Percentiles rank a stretch among this genome's conserved stretches.
Evolutionary conservation across 2,888 invertebrate species (phyloP).

Genomic region (Orthosia incerta): DNA sequence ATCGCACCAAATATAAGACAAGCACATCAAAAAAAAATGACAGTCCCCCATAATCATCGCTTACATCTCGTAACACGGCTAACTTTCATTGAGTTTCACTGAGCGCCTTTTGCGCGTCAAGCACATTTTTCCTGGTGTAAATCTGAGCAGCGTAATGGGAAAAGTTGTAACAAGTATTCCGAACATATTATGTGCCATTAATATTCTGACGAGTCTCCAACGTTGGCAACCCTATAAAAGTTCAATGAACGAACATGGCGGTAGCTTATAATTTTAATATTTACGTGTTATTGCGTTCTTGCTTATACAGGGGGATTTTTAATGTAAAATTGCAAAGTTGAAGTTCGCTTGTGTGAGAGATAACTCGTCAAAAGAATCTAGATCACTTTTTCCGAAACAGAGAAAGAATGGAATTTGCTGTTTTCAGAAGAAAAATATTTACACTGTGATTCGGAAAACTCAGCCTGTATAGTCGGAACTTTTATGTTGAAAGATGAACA

Average conservation of each 20-base stretch:
- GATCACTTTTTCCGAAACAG: conserved; percentile 1
- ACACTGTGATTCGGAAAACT: conserved; percentile 6
- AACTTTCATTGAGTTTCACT: conserved; percentile 83
- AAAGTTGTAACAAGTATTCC: conserved; percentile 90
- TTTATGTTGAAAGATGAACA: conserved; percentile 55
- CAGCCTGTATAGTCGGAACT: conserved; percentile 32
- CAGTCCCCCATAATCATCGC: conserved; percentile 62
- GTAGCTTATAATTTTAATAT: conserved; percentile 75
- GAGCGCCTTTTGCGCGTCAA: conserved; percentile 78
- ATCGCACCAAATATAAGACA: conserved; percentile 15
- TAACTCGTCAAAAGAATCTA: not conserved
- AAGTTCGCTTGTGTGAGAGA: not conserved
- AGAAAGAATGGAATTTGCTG: not conserved
- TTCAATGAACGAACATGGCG: conserved; percentile 81
- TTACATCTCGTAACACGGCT: conserved; percentile 72
- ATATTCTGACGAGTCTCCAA: conserved; percentile 87
- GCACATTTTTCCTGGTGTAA: conserved; percentile 84
- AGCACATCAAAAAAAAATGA: conserved; percentile 59
- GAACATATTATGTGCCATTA: conserved; percentile 89
- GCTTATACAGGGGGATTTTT: conserved; percentile 10
- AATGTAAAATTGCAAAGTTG: not conserved
- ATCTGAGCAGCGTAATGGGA: conserved; percentile 88
- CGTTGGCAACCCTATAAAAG: conserved; percentile 84
- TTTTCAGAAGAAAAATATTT: not conserved
- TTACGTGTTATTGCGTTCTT: conserved; percentile 56